A percentile compares a stretch with the other conserved stretches of the same genome.
phyloP scores from a whole-genome alignment of 2,113 vertebrate species.

The Eleginops maclovinus region DNA sequence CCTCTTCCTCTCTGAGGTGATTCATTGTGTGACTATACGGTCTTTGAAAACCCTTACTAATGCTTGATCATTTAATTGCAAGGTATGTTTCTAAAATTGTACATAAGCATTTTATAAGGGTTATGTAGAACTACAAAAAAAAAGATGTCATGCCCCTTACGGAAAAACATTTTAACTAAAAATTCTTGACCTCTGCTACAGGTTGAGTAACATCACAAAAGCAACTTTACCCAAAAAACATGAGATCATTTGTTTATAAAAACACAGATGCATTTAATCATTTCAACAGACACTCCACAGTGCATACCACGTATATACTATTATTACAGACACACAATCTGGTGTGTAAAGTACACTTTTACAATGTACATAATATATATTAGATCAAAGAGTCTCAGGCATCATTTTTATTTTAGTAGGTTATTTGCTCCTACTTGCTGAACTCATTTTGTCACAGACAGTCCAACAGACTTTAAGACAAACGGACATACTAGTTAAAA shows the following conservation, averaged over 20 bases:
- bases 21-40: background rate
- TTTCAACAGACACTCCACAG: slow-evolving; percentile 46
- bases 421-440: slow-evolving; percentile 12
- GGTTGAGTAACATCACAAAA: background rate
- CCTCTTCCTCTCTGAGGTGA: background rate
- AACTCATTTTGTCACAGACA: slow-evolving; percentile 35
- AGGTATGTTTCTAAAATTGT: background rate
- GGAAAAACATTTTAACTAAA: background rate
- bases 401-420: slow-evolving; percentile 28
- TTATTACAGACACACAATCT: slow-evolving; percentile 55
- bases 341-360: slow-evolving; percentile 51
- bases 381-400: slow-evolving; percentile 39
- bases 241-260: slow-evolving; percentile 49
- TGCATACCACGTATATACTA: slow-evolving; percentile 54
- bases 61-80: background rate
- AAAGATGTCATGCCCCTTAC: background rate
- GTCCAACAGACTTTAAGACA: slow-evolving; percentile 30
- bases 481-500: slow-evolving; percentile 39
- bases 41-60: background rate
- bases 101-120: background rate
- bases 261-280: slow-evolving; percentile 68
- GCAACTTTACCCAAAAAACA: background rate
- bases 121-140: background rate
- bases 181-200: background rate
- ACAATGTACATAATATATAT: slow-evolving; percentile 54